Conservation (phyloP, 2,113 vertebrate genomes). For the Etheostoma cragini region DNA sequence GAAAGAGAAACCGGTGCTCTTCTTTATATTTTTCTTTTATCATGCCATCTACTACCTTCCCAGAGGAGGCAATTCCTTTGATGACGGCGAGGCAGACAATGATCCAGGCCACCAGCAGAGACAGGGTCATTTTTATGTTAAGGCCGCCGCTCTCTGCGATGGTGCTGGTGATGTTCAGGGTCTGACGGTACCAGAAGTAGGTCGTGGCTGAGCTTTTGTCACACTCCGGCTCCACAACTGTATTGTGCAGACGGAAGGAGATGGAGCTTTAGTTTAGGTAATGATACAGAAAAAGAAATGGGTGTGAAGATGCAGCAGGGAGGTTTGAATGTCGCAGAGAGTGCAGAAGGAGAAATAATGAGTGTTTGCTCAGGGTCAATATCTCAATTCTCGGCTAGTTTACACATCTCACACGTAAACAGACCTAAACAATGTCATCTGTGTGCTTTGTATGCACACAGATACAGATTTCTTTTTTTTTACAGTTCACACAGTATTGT, state of each 20-base stretch:
- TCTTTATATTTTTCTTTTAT: background rate
- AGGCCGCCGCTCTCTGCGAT: conserved; percentile 95
- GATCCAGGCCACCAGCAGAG: conserved; percentile 93
- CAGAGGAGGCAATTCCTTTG: conserved; percentile 97
- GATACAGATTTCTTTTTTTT: no score
- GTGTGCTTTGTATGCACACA: conserved; percentile 52
- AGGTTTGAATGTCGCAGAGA: background rate
- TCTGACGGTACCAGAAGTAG: conserved; percentile 98
- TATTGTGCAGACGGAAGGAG: background rate
- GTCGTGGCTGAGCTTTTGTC: conserved; percentile 98
- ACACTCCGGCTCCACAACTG: conserved; percentile 95
- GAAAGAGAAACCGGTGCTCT: background rate
- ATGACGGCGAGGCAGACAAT: conserved; percentile 96
- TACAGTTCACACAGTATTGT: conserved; percentile 6
- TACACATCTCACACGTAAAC: conserved; percentile 28
- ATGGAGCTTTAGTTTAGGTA: conserved; percentile 7
- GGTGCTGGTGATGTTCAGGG: conserved; percentile 94
- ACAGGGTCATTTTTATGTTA: conserved; percentile 96
- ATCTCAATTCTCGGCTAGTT: conserved; percentile 34
- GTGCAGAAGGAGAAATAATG: conserved; percentile 19
- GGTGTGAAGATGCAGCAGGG: conserved; percentile 14
- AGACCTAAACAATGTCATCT: conserved; percentile 52
- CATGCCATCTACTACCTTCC: conserved; percentile 86
- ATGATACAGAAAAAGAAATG: background rate
- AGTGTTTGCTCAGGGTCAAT: conserved; percentile 51